Base-by-base conservation (phyloP, 2,797 vertebrate species). In the Myiotriccus ornatus region DNA sequence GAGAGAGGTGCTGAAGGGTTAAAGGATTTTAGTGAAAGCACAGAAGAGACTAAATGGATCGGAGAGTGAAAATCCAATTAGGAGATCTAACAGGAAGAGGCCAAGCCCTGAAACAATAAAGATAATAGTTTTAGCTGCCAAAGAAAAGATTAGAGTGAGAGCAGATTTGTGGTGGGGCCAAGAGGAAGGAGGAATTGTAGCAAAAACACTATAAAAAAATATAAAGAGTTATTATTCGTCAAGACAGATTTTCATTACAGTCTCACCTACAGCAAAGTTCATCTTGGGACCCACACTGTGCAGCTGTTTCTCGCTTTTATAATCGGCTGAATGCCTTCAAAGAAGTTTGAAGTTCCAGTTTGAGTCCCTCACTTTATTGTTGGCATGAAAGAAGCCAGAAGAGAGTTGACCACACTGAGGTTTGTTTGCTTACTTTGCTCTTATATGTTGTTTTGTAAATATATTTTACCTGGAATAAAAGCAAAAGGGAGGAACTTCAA, bases 51-150 rank as follows among this genome's bases (percentile, higher is more conserved):
- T 95, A 95, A 97, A 94, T 65, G 89, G 96, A 94, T 90, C 0
- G 2, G 82, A 94, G 83, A 85, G 78, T 57, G 95, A 84, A 96
- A 97, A 95, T 93, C 92, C 91, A 95, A 87, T 95, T 90, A 96
- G 73, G 75, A 94, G 79, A 70, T 90, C 76, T 93, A 90, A 67
- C 44, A 89, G 86, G 88, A 95, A 91, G 92, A 84, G 95, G 74
- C 87, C 85, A 89, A 89, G 85, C 77, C 79, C 74, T 79, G 71
- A 75, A 96, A 95, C 84, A 95, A 94, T 89, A 87, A 93, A 89
- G 90, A 60, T 84, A 91, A 94, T 94, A 78, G 76, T 56, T 91
- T 87, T 87, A 92, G 73, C 60, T 79, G 80, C 94, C 77, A 95
- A 94, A 87, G 73, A 87, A 94, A 78, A 89, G 73, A 96, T 92